Evolutionary conservation across 2,888 invertebrate species (phyloP), one percentile per base, ranked within the genome.

Genomic region (Odontothrips loti): DNA sequence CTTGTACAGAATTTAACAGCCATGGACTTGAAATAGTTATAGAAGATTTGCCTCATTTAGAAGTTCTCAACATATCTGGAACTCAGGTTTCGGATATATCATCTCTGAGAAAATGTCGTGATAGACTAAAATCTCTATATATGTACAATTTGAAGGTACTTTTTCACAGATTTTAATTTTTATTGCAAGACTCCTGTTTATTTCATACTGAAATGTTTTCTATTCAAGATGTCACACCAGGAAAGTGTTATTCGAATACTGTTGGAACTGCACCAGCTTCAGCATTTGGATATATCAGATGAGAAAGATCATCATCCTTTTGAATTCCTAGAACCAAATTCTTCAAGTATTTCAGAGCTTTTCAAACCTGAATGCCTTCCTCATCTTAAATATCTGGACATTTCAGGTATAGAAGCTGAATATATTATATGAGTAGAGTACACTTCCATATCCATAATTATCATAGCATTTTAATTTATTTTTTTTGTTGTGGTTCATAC

Each of bases 1-100:
- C 92, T 82, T 89, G 90, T 84, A 93, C 93, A n/a, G 92, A 92
- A 85, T 90, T 93, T 85, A 92, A 92, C 86, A 90, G 90, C 83
- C 90, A 90, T 84, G 90, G 91, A 34, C 88, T 93, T 83, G 90
- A 91, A 84, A 91, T 92, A 83, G 89, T 93, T 80, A 91, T 91
- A 82, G 90, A 92, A 84, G 92, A 93, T 87, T 87, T 93, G 83
- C 90, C 90, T 79, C 87, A 88, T 82, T 86, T 93, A 82, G 91
- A 92, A 85, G 90, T 88, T 84, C 86, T 93, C 81, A 91, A 93
- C 85, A 91, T 93, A 83, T 93, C 93, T 23, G 89, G 89, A 82
- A 93, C 93, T 15, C 86, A 87, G 83, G 90, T 93, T 48, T 89
- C 89, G 83, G 91, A 92, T 86, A 89, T 93, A 84, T 88, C 89